Evolutionary conservation across 2,888 invertebrate genomes (phyloP).

Genomic region (Lasioglossum villosulum): DNA sequence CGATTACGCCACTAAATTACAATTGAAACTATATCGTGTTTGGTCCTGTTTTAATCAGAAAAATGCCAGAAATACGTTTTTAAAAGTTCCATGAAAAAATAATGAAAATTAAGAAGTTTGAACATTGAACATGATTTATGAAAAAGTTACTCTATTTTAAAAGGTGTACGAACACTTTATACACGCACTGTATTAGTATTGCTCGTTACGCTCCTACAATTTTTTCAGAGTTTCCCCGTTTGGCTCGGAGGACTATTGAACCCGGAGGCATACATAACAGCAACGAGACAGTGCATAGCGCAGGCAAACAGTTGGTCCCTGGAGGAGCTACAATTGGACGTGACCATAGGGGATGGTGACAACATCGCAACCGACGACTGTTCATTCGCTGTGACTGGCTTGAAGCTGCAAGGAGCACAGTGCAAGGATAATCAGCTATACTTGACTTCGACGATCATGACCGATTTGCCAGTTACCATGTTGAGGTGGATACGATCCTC

Average conservation of each 20-base stretch:
- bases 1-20: no score
- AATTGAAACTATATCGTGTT: no score
- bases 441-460: slow-evolving; percentile 97
- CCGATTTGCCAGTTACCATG: slow-evolving; percentile 95
- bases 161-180: no score
- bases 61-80: no score
- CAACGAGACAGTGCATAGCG: slow-evolving; percentile 99
- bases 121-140: no score
- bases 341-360: slow-evolving; percentile 88
- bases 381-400: slow-evolving; percentile 90
- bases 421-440: slow-evolving; percentile 96
- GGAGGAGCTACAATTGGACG: slow-evolving; percentile 96
- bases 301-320: slow-evolving; percentile 98
- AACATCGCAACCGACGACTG: slow-evolving; percentile 87
- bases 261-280: slow-evolving; percentile 99
- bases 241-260: slow-evolving; percentile 99
- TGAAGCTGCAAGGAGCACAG: slow-evolving; percentile 98
- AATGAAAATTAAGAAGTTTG: no score
- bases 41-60: no score
- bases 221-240: slow-evolving; percentile 92
- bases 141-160: no score
- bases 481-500: slow-evolving; percentile 94
- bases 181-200: no score
- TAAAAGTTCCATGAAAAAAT: no score
- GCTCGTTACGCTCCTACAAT: background rate